Percentiles rank a stretch among this genome's conserved stretches.
Evolutionary conservation across 1,140 invertebrate species (phyloP).

Genomic region (Lineus longissimus): DNA sequence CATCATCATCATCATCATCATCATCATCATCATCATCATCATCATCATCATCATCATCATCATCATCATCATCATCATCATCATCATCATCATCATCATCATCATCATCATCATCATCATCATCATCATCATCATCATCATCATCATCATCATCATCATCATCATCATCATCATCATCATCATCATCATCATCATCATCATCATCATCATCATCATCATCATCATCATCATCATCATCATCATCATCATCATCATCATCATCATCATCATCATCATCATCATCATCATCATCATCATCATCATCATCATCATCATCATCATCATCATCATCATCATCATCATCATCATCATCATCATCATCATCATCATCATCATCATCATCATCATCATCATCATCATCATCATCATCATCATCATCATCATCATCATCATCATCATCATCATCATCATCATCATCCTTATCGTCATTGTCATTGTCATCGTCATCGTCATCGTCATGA

Average conservation of each 20-base stretch:
- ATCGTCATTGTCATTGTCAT: no score
- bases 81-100: conserved; percentile 23
- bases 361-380: conserved; percentile 19
- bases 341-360: conserved; percentile 19
- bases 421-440: conserved; percentile 19
- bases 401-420: conserved; percentile 19
- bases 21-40: conserved; percentile 23
- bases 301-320: conserved; percentile 19
- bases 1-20: conserved; percentile 19
- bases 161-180: conserved; percentile 15
- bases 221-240: conserved; percentile 23
- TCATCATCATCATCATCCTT: no score
- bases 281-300: conserved; percentile 19
- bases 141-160: conserved; percentile 11
- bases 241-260: conserved; percentile 23
- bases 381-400: conserved; percentile 19
- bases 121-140: conserved; percentile 16
- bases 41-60: conserved; percentile 14
- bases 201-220: conserved; percentile 22
- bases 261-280: conserved; percentile 21
- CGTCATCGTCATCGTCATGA: no score
- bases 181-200: conserved; percentile 23
- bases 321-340: conserved; percentile 20
- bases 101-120: conserved; percentile 20
- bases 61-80: conserved; percentile 23